These are phyloP conservation scores for Thysanoteuthis rhombus DNA, from an alignment of 2,888 invertebrate genomes.

Conservation along the genomic window DNA sequence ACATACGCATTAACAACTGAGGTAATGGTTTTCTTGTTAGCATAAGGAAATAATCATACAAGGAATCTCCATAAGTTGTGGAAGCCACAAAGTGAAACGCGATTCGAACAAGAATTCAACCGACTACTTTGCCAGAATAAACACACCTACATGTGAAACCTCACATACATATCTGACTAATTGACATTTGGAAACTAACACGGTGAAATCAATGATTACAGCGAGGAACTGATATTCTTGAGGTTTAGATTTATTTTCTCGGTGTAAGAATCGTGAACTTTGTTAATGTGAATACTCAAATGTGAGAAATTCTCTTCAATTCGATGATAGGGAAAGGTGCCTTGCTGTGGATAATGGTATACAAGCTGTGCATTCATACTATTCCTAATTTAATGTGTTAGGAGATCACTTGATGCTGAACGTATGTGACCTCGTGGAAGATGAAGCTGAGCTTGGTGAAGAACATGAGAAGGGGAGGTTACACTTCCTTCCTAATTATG, in stretches of 20 bases:
- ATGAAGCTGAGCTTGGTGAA: too few relatives aligned
- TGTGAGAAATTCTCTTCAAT: too few relatives aligned
- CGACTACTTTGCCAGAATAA: neutral
- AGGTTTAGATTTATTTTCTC: neutral
- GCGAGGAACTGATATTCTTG: neutral
- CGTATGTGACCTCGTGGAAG: too few relatives aligned
- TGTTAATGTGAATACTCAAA: too few relatives aligned
- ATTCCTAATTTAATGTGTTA: too few relatives aligned
- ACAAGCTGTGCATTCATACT: too few relatives aligned
- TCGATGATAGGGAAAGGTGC: too few relatives aligned
- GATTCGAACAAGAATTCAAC: neutral
- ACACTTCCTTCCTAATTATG: too few relatives aligned
- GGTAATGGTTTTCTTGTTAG: neutral
- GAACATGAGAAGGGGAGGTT: too few relatives aligned
- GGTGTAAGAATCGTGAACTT: neutral
- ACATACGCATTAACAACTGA: neutral
- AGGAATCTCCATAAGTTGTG: neutral
- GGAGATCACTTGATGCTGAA: too few relatives aligned
- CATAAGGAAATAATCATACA: neutral
- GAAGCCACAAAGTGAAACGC: neutral
- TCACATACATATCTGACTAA: neutral
- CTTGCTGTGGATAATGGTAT: too few relatives aligned
- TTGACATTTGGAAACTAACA: neutral
- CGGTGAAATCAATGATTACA: neutral
- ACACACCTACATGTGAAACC: neutral